phyloP scores from a whole-genome alignment of 2,797 vertebrate genomes.

The Sorex maritimensis region DNA sequence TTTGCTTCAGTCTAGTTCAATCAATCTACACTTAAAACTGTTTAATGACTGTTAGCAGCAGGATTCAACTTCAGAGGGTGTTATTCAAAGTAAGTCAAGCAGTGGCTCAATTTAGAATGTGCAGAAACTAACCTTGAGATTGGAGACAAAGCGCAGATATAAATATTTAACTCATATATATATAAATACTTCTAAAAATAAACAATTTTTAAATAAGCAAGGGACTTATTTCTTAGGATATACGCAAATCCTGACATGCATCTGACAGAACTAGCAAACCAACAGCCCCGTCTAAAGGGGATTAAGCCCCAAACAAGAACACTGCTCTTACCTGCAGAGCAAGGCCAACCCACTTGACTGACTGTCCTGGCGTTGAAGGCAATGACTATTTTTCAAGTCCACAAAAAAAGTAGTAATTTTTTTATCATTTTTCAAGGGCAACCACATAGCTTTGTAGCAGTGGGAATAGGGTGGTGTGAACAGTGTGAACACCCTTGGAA shows the following conservation, averaged over 20 bases:
- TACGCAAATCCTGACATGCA: constrained; percentile 48
- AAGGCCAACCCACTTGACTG: constrained; percentile 69
- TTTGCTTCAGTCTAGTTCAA: constrained; percentile 47
- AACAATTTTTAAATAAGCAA: constrained; percentile 57
- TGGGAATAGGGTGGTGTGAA: not conserved
- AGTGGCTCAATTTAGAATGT: constrained; percentile 75
- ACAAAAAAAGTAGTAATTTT: no score
- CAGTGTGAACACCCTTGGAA: no score
- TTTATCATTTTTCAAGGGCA: constrained; percentile 54
- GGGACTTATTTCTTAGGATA: constrained; percentile 41
- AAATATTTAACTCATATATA: not conserved
- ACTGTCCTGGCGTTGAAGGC: constrained; percentile 75
- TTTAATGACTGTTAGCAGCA: constrained; percentile 13
- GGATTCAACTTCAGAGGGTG: constrained; percentile 45
- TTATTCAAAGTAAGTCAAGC: constrained; percentile 51
- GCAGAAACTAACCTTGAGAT: constrained; percentile 21
- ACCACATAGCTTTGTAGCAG: not conserved
- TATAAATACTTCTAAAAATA: constrained; percentile 56
- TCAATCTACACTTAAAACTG: constrained; percentile 32
- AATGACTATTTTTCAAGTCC: constrained; percentile 45
- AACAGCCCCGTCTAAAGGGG: constrained; percentile 28
- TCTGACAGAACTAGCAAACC: constrained; percentile 51
- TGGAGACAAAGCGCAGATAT: constrained; percentile 24
- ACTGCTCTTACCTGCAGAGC: constrained; percentile 67
- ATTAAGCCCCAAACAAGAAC: constrained; percentile 50